Evolutionary conservation across 2,113 vertebrate genomes (phyloP).

Genomic region (Melanotaenia duboulayi): DNA sequence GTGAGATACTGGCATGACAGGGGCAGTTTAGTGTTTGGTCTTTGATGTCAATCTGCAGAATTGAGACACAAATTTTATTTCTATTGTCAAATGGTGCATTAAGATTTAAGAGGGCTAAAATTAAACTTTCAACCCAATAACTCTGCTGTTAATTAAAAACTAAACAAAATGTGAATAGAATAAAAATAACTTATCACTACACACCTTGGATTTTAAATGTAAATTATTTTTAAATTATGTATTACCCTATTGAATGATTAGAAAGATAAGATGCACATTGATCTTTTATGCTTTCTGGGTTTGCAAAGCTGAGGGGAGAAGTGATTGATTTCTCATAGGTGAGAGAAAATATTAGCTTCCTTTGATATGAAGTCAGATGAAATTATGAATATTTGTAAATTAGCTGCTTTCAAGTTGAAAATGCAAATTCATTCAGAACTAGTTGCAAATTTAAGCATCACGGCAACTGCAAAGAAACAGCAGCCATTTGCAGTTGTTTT

Average conservation of each 20-base stretch:
- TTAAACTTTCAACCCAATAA: slow-evolving; percentile 17
- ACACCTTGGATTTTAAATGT: not conserved
- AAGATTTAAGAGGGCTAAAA: slow-evolving; percentile 27
- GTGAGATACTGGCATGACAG: not conserved
- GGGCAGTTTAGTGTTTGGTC: not conserved
- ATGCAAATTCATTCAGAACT: too few species aligned
- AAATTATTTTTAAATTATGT: not conserved
- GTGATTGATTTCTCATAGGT: too few species aligned
- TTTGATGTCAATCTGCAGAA: slow-evolving; percentile 16
- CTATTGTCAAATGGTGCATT: not conserved
- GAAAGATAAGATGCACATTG: too few species aligned
- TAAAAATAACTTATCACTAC: not conserved
- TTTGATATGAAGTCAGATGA: not conserved
- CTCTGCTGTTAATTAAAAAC: not conserved
- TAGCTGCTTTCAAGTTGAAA: not conserved
- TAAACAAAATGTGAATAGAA: not conserved
- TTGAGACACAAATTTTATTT: not conserved
- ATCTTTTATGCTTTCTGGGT: too few species aligned
- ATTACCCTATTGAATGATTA: not conserved
- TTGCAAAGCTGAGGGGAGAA: too few species aligned
- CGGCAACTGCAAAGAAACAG: not conserved
- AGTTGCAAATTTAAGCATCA: not conserved
- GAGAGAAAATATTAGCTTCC: not conserved
- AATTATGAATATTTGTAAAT: not conserved
- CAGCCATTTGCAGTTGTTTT: not conserved